phyloP scores from a whole-genome alignment of 2,113 vertebrate species.

The Sporophila hypoxantha region DNA sequence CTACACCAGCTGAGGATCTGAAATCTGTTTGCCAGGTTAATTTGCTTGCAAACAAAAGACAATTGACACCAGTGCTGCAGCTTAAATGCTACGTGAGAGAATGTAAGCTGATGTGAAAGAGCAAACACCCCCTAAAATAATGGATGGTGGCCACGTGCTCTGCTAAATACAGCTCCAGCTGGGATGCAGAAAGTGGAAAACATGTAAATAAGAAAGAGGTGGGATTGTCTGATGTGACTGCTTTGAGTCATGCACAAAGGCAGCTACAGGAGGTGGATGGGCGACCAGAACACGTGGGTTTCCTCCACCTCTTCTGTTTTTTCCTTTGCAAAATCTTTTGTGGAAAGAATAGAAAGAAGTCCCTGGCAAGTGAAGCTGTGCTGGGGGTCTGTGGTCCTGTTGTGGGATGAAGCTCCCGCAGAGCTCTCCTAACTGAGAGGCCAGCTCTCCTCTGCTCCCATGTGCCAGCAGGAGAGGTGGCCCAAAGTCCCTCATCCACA shows the following conservation, averaged over 20 bases:
- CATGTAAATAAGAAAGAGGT: neutral
- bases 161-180: neutral
- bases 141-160: neutral
- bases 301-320: neutral
- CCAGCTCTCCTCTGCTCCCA: neutral
- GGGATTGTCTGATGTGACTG: neutral
- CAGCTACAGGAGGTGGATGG: neutral
- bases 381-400: neutral
- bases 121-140: neutral
- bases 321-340: neutral
- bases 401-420: neutral
- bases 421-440: neutral
- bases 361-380: neutral
- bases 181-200: neutral
- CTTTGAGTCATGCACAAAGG: neutral
- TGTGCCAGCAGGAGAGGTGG: neutral
- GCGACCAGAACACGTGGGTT: neutral
- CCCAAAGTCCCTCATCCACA: neutral
- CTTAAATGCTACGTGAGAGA: neutral
- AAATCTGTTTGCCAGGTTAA: neutral
- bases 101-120: neutral
- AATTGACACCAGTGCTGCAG: conserved; percentile 1
- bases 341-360: neutral
- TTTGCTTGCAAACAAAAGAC: conserved; percentile 25
- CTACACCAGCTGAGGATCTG: neutral